Base-by-base conservation (phyloP, 2,888 invertebrate species). In the Eulithis testata region DNA sequence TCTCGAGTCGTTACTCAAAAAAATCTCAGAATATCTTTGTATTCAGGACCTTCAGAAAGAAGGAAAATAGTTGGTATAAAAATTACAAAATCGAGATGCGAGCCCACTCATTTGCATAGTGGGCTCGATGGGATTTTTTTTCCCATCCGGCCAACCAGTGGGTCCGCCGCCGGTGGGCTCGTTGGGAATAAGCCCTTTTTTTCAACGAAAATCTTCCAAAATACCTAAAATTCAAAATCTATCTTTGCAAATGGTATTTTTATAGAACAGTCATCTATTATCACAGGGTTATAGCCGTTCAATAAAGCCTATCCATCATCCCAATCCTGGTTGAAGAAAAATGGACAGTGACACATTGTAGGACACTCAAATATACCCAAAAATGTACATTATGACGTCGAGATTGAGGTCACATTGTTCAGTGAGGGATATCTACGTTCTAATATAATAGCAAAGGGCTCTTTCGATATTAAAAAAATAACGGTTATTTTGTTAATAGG, bases 251-350 rank as follows among this genome's bases (percentile, higher is more conserved):
- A 63, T 67, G 50, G 55, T 47, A 60, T 63, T 66, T 60, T 61
- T 57, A 68, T 63, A 63, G 56, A 50, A 37, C 59, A 63, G 55
- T 54, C 56, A 53, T 52, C 43, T 63, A 66, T 62, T 68, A 66
- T 53, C 54, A 55, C 65, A 58, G 51, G 43, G 60, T 55, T 57
- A 54, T 50, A 40, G 43, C 27, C 51, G 57, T 68, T 60, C 64
- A 71, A 69, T 65, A 73, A 56, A 69, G 61, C 14, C 55, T 53
- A 69, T 73, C 72, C 65, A 73, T 73, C 72, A 72, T 70, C 54
- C 60, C 52, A 55, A 69, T 59, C 58, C 58, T 68, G 63, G 47
- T 53, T 31, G 50, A 59, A 54, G 60, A 66, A 65, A 66, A 66
- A 67, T 68, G 37, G 62, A 67, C 61, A 49, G 51, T 68, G 71